Evolutionary conservation across 2,797 vertebrate species (phyloP).

Genomic region (Staurois parvus): DNA sequence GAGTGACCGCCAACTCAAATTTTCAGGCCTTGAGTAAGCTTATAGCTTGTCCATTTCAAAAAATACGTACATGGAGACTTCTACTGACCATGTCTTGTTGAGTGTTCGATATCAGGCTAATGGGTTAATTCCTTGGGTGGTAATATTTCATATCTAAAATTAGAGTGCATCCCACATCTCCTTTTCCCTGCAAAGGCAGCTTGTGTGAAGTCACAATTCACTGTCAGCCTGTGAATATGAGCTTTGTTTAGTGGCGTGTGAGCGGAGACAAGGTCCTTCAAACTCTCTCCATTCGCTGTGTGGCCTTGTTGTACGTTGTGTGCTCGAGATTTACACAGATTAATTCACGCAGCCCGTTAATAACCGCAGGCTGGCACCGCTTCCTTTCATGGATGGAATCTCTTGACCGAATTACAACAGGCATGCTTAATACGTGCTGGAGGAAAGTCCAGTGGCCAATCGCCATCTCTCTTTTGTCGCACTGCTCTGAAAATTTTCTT

Average conservation of each 20-base stretch:
- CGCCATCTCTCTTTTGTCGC: no score
- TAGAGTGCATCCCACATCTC: not conserved
- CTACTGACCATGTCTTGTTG: no score
- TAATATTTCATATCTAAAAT: conserved; percentile 24
- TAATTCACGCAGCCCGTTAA: conserved; percentile 3
- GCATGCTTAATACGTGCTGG: no score
- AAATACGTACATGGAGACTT: no score
- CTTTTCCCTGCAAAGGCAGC: not conserved
- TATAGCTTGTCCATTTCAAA: no score
- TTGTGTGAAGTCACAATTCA: not conserved
- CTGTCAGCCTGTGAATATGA: not conserved
- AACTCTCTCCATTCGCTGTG: conserved; percentile 5
- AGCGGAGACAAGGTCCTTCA: not conserved
- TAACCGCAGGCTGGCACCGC: not conserved
- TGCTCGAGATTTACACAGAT: not conserved
- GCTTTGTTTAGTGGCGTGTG: conserved; percentile 26
- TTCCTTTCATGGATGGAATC: not conserved
- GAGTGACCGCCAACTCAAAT: no score
- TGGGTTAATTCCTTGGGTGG: not conserved
- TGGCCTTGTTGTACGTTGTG: not conserved
- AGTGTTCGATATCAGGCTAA: no score
- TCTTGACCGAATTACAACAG: no score
- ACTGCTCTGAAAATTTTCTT: no score
- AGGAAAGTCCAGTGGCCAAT: no score
- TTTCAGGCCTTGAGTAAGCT: no score